These are phyloP conservation scores for Drosophila lacertosa DNA, from an alignment of 1,140 invertebrate species.

Conservation along the genomic window DNA sequence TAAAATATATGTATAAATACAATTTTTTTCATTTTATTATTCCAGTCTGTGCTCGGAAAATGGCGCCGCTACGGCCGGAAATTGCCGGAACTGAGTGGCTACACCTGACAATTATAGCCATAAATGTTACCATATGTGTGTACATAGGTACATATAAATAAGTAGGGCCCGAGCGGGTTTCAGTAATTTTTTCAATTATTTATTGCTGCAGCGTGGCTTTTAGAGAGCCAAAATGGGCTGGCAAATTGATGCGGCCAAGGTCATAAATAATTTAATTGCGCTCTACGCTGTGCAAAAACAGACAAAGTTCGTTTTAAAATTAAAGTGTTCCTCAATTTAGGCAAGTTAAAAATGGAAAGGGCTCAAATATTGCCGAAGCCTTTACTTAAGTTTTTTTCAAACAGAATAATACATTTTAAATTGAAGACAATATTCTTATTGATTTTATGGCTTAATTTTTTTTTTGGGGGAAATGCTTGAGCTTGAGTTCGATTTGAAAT, in stretches of 20 bases:
- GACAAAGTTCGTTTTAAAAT: constrained; percentile 2
- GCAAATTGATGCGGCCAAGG: constrained; percentile 38
- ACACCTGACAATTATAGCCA: constrained; percentile 76
- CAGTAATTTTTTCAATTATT: constrained; percentile 32
- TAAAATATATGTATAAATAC: too few relatives aligned
- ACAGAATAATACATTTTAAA: not conserved
- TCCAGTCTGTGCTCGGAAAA: constrained; percentile 1
- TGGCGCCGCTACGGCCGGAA: constrained; percentile 49
- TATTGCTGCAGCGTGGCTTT: constrained; percentile 27
- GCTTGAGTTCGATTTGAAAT: constrained; percentile 21
- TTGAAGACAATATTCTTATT: not conserved
- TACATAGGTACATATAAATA: constrained; percentile 21
- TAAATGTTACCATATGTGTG: constrained; percentile 42
- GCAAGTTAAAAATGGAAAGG: too few relatives aligned
- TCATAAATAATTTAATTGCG: constrained; percentile 27
- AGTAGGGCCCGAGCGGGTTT: not conserved
- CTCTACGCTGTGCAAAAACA: not conserved
- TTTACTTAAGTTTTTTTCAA: too few relatives aligned
- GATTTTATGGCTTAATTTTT: not conserved
- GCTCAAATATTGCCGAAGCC: too few relatives aligned
- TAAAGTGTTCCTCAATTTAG: too few relatives aligned
- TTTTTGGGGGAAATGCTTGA: constrained; percentile 13
- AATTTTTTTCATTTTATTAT: constrained; percentile 40
- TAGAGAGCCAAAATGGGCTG: constrained; percentile 31
- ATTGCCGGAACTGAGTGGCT: constrained; percentile 70